Evolutionary conservation across 2,888 invertebrate genomes (phyloP).

Genomic region (Acronicta alni): DNA sequence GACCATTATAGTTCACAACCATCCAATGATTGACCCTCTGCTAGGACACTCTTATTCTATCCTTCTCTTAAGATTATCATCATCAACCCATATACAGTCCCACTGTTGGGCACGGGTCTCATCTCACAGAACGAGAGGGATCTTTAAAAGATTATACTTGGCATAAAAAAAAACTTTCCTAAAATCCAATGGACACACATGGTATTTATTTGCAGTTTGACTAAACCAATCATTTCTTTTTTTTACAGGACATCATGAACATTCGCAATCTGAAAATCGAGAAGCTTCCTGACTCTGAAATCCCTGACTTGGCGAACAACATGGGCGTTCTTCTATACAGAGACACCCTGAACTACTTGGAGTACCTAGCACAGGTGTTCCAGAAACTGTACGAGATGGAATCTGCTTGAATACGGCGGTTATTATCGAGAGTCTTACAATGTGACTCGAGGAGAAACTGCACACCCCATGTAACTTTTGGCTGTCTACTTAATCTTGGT

Average conservation of each 20-base stretch:
- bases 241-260: conserved; percentile 78
- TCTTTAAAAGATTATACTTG: no score
- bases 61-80: no score
- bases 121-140: no score
- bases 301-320: conserved; percentile 70
- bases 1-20: no score
- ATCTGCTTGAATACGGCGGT: conserved; percentile 63
- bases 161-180: no score
- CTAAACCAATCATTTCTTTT: conserved; percentile 36
- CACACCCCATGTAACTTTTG: conserved; percentile 42
- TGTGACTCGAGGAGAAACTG: conserved; percentile 54
- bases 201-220: not conserved
- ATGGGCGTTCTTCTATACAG: conserved; percentile 75
- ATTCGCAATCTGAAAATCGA: conserved; percentile 72
- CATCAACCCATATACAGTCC: no score
- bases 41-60: no score
- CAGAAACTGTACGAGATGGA: conserved; percentile 69
- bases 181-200: no score
- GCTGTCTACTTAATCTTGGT: conserved; percentile 64
- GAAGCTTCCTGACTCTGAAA: conserved; percentile 71
- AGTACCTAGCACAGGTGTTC: conserved; percentile 79
- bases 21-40: no score
- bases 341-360: conserved; percentile 81
- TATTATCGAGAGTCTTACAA: conserved; percentile 62
- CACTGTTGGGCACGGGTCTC: no score